phyloP scores from a whole-genome alignment of 2,888 invertebrate species.

The Calliphora vomitoria region DNA sequence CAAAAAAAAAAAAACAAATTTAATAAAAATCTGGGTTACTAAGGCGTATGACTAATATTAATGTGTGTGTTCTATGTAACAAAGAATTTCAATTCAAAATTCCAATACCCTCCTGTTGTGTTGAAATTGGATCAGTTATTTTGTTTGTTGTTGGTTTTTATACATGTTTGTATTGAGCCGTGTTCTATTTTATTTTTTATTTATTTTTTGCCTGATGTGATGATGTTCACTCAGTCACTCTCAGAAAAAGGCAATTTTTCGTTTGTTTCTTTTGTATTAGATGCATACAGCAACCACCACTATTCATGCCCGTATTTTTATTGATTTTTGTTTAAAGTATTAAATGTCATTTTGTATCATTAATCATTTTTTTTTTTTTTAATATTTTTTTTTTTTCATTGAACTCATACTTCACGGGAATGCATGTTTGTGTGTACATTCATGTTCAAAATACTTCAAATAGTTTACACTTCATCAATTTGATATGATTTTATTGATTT shows the following conservation, averaged over 20 bases:
- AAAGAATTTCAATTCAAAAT: neutral
- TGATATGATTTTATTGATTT: conserved; percentile 33
- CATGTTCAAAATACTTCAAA: conserved; percentile 62
- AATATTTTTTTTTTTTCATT: conserved; percentile 15
- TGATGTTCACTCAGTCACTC: conserved; percentile 46
- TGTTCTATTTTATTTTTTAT: conserved; percentile 6
- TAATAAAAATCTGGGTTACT: conserved; percentile 58
- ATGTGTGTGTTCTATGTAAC: neutral
- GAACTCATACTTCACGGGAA: conserved; percentile 1
- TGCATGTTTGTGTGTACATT: neutral
- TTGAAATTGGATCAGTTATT: conserved; percentile 61
- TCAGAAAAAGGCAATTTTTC: neutral
- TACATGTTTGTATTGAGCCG: conserved; percentile 16
- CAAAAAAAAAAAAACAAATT: neutral
- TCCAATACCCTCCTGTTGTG: conserved; percentile 51
- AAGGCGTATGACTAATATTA: conserved; percentile 62
- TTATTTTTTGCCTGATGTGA: neutral
- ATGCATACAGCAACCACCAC: too few relatives aligned
- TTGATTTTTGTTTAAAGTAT: conserved; percentile 59
- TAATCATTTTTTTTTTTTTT: conserved; percentile 35
- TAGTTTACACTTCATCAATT: conserved; percentile 70
- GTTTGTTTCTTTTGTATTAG: neutral
- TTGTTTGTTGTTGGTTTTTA: conserved; percentile 1
- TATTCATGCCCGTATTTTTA: conserved; percentile 8
- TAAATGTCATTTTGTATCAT: conserved; percentile 69